Evolutionary conservation across 2,888 invertebrate genomes (phyloP).

Genomic region (Tenthredo distinguenda): DNA sequence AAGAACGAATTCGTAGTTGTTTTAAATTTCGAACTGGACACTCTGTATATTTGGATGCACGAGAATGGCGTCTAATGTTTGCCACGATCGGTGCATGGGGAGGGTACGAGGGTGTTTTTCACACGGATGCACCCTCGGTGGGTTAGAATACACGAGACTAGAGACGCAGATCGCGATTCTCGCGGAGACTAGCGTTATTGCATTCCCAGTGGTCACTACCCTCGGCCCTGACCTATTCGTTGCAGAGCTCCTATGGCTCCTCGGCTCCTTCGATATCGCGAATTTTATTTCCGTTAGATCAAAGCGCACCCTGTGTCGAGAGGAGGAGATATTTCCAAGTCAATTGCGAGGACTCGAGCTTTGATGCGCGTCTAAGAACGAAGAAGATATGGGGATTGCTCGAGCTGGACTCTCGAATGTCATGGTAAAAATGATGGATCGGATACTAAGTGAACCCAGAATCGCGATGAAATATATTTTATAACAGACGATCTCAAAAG

Average conservation of each 20-base stretch:
- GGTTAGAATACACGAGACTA: constrained; percentile 31
- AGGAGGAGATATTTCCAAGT: constrained; percentile 21
- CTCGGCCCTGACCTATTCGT: constrained; percentile 11
- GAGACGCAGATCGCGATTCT: constrained; percentile 33
- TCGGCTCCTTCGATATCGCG: neutral
- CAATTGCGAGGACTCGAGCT: neutral
- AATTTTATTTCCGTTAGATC: constrained; percentile 27
- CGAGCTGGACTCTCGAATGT: neutral
- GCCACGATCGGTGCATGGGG: neutral
- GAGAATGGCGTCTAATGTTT: neutral
- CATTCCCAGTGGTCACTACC: constrained; percentile 28
- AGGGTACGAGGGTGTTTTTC: neutral
- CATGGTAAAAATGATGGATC: neutral
- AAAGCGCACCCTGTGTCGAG: neutral
- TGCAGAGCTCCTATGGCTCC: neutral
- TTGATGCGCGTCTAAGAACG: neutral
- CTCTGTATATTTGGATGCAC: neutral
- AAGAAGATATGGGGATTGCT: neutral
- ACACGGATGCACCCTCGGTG: neutral
- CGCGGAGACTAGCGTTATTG: constrained; percentile 38
- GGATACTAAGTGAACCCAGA: neutral
- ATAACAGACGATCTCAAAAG: too few species aligned
- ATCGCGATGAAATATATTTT: too few species aligned
- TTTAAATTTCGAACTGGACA: neutral
- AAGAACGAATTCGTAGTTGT: neutral